Conservation (phyloP, 30 jellyfish, hydroid and myxozoan species). For the Aurelia sp. region DNA sequence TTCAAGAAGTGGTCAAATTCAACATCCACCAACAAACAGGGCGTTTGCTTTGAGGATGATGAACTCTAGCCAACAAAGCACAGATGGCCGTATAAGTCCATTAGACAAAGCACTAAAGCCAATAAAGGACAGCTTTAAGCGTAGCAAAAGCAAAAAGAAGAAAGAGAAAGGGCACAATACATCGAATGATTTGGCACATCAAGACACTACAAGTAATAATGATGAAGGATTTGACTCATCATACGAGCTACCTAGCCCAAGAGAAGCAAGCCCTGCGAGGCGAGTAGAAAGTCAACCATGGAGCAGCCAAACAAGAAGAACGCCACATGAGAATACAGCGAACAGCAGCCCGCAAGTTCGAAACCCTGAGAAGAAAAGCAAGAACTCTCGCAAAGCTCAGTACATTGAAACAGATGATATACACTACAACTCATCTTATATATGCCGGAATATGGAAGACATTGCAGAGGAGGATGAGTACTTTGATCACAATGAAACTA, state of each 20-base stretch:
- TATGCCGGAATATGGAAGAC: conserved; percentile 23
- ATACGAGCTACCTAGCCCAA: not conserved
- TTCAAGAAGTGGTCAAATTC: conserved; percentile 25
- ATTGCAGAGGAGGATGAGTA: conserved; percentile 44
- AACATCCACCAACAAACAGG: conserved; percentile 80
- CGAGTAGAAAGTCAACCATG: conserved; percentile 16
- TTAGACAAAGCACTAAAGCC: conserved; percentile 86
- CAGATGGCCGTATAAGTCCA: conserved; percentile 79
- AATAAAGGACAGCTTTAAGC: conserved; percentile 52
- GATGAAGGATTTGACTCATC: conserved; percentile 17
- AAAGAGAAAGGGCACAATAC: conserved; percentile 11
- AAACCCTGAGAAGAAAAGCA: not conserved
- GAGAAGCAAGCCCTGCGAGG: not conserved
- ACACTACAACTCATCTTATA: not conserved
- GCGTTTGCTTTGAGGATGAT: conserved; percentile 83
- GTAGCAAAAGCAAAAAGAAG: conserved; percentile 29
- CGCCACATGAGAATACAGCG: not conserved
- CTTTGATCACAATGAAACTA: not conserved
- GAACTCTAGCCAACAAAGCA: conserved; percentile 49
- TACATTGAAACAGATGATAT: not conserved
- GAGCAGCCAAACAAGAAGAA: conserved; percentile 10
- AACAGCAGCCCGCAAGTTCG: not conserved
- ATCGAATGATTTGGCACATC: conserved; percentile 12
- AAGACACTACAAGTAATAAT: not conserved
- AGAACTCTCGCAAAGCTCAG: not conserved